These are phyloP conservation scores for Nicator chloris DNA, from an alignment of 2,113 vertebrate genomes.

Conservation along the genomic window DNA sequence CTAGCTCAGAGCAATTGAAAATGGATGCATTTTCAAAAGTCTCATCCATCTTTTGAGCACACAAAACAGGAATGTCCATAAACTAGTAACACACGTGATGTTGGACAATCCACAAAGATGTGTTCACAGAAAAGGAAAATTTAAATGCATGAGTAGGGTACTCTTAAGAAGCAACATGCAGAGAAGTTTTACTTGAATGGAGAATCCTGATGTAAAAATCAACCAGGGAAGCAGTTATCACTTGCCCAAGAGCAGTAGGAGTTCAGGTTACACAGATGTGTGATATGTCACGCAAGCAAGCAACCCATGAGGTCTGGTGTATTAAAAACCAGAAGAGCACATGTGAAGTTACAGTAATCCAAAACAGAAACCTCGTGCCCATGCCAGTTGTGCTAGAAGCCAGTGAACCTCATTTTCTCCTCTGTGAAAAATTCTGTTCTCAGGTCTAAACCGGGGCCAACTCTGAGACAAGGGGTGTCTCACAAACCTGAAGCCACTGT, in stretches of 20 bases:
- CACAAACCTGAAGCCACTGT: accelerated
- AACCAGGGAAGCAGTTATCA: background rate
- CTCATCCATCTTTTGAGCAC: background rate
- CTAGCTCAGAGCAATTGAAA: background rate
- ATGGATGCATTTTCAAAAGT: background rate
- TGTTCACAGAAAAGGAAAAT: background rate
- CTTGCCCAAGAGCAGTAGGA: background rate
- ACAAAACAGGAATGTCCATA: background rate
- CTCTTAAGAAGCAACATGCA: background rate
- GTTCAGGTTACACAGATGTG: background rate
- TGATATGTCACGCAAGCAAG: background rate
- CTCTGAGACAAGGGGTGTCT: background rate
- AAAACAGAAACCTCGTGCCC: background rate
- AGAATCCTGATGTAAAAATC: background rate
- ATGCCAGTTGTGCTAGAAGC: background rate
- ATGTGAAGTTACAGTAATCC: background rate
- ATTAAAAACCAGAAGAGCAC: background rate
- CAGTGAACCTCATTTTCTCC: background rate
- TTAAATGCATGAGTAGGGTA: background rate
- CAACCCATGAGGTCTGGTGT: background rate
- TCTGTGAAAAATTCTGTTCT: background rate
- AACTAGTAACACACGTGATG: background rate
- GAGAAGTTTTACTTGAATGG: background rate
- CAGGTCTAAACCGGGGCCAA: background rate
- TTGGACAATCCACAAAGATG: background rate